Evolutionary conservation across 2,113 vertebrate genomes (phyloP).

Genomic region (Natator depressus): DNA sequence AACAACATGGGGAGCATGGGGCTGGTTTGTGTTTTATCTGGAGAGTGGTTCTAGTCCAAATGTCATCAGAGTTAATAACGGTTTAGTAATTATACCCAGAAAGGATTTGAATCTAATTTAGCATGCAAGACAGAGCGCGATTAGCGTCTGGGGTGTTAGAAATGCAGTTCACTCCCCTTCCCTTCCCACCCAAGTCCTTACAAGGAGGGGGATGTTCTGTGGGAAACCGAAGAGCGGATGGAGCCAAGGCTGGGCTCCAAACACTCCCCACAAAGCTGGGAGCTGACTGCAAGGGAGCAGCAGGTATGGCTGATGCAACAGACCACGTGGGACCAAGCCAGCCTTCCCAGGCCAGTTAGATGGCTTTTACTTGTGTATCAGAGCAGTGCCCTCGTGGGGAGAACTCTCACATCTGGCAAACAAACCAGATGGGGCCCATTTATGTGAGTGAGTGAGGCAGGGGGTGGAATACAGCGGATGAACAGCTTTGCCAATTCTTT

Average conservation of each 20-base stretch:
- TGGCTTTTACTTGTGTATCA: accelerated
- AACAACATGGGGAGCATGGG: background rate
- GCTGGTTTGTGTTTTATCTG: background rate
- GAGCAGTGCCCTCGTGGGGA: background rate
- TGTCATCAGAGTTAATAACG: constrained; percentile 1
- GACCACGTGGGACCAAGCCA: accelerated
- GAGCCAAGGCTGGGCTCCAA: accelerated
- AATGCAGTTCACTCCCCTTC: background rate
- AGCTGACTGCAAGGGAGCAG: background rate
- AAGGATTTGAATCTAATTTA: background rate
- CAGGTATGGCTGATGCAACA: background rate
- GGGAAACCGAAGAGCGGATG: background rate
- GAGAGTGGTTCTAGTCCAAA: background rate
- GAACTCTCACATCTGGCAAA: background rate
- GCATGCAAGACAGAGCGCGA: background rate
- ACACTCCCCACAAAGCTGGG: accelerated
- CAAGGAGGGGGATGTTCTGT: background rate
- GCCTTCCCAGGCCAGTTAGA: background rate
- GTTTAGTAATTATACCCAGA: background rate
- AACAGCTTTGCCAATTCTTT: background rate
- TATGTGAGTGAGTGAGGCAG: background rate
- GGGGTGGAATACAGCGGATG: background rate
- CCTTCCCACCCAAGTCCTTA: background rate
- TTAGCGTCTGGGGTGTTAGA: background rate
- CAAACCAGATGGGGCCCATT: too few species aligned